phyloP scores from a whole-genome alignment of 2,113 vertebrate genomes.

The Lepus timidus region DNA sequence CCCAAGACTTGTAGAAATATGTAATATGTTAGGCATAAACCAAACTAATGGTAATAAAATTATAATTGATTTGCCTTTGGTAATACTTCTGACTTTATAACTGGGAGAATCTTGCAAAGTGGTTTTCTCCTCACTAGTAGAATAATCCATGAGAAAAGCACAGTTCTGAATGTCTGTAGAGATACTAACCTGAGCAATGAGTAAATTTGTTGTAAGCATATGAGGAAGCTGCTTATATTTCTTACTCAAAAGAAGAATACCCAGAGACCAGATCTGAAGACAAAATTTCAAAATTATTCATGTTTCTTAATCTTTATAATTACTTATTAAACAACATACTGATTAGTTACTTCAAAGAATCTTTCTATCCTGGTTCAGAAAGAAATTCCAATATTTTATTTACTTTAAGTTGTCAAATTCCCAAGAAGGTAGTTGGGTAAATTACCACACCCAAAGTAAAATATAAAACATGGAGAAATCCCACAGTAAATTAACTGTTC shows the following conservation, averaged over 20 bases:
- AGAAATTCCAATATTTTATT: conserved; percentile 44
- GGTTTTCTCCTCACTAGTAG: not conserved
- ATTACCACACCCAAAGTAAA: conserved; percentile 51
- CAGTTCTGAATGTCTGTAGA: conserved; percentile 21
- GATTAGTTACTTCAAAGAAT: conserved; percentile 45
- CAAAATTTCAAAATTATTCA: conserved; percentile 69
- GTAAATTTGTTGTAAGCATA: conserved; percentile 94
- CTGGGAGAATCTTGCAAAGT: not conserved
- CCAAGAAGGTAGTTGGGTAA: conserved; percentile 28
- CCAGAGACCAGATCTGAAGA: conserved; percentile 94
- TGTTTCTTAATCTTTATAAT: conserved; percentile 49
- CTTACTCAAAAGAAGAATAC: conserved; percentile 94
- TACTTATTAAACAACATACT: conserved; percentile 54
- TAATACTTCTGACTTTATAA: conserved; percentile 55
- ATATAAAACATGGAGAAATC: conserved; percentile 42
- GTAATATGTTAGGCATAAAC: conserved; percentile 52
- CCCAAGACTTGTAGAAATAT: conserved; percentile 31
- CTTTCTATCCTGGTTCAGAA: conserved; percentile 46
- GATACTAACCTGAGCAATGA: conserved; percentile 94
- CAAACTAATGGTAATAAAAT: conserved; percentile 36
- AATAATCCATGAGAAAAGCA: conserved; percentile 32
- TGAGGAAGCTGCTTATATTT: conserved; percentile 95
- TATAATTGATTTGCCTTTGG: conserved; percentile 42
- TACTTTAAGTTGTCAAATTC: conserved; percentile 51
- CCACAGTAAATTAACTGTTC: conserved; percentile 23